Base-by-base conservation (phyloP, 2,888 invertebrate genomes). In the Stenodema calcarata region DNA sequence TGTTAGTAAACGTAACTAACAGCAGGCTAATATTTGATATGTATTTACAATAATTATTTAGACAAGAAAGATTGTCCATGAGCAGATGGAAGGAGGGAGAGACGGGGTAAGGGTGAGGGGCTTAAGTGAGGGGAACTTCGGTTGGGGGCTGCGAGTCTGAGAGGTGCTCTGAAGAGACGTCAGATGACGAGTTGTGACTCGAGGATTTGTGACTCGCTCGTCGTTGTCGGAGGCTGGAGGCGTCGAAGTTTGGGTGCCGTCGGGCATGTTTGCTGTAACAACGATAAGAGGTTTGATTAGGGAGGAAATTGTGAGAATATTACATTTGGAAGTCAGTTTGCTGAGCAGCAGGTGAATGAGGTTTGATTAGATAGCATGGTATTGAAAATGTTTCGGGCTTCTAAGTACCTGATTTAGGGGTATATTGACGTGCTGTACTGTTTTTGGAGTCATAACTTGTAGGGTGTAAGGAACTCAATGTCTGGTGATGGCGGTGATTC, bases 181-280 rank as follows among this genome's bases (percentile, higher is more conserved):
- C 92, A 88, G 92, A 92, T 9, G 92, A 92, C 18, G 92, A 87
- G 89, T 92, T 92, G 89, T 92, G 91, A 62, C 92, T 92, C 89
- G 92, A 92, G 44, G 92, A 92, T 89, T 92, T 90, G 90, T 92
- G 91, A 23, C 92, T 92, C 73, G 92, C 91, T 80, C 93, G 90
- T 41, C 93, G 91, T 89, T 93, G 93, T 87, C 93, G 90, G 85
- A 93, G 90, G 88, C 93, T 92, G 30, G 92, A 92, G 14, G 93
- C 93, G 89, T 93, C 93, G 90, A 94, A 94, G 89, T 94, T 92
- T 28, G 94, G 94, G 90, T 94, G 94, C 87, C 94, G 91, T 83
- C 93, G 90, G 7, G 93, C 94, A 90, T 94, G 94, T 91, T 94
- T 94, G 90, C 93, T 94, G 91, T 41, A 92, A 92, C 23, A 47